Conservation (phyloP, 2,888 invertebrate species). For the Lithophane socia region DNA sequence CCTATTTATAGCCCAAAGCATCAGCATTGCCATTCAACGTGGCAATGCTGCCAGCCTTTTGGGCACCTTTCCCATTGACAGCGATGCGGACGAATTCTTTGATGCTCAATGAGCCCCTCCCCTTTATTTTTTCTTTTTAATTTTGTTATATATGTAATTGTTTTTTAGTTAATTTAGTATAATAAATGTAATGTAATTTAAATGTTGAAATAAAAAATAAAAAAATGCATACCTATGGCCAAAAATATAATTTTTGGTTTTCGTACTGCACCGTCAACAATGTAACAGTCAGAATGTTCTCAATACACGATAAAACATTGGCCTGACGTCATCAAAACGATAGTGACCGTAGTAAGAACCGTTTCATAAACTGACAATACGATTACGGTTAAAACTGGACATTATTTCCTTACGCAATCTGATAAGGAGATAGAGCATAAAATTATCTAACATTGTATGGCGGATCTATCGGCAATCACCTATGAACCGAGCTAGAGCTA, state of each 20-base stretch:
- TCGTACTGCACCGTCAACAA: background rate
- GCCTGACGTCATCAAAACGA: conserved; percentile 17
- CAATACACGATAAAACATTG: background rate
- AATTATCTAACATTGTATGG: conserved; percentile 67
- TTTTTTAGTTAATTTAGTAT: no score
- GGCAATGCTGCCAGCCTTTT: no score
- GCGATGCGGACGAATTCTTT: no score
- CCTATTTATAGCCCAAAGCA: no score
- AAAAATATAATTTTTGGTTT: conserved; percentile 9
- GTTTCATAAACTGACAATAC: conserved; percentile 28
- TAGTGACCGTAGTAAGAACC: conserved; percentile 8
- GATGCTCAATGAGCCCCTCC: no score
- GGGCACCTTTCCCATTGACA: no score
- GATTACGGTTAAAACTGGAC: conserved; percentile 10
- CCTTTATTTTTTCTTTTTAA: no score
- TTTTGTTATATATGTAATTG: no score
- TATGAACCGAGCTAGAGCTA: conserved; percentile 73
- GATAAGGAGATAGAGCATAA: conserved; percentile 44
- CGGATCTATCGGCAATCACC: conserved; percentile 76
- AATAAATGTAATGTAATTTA: no score
- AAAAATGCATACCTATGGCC: no score
- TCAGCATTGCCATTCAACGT: no score
- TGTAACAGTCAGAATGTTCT: conserved; percentile 16
- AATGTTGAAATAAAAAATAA: no score
- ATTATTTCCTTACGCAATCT: conserved; percentile 50